Percentiles rank a stretch among this genome's conserved stretches.
Evolutionary conservation across 1,140 invertebrate genomes (phyloP).

Genomic region (Myzus persicae): DNA sequence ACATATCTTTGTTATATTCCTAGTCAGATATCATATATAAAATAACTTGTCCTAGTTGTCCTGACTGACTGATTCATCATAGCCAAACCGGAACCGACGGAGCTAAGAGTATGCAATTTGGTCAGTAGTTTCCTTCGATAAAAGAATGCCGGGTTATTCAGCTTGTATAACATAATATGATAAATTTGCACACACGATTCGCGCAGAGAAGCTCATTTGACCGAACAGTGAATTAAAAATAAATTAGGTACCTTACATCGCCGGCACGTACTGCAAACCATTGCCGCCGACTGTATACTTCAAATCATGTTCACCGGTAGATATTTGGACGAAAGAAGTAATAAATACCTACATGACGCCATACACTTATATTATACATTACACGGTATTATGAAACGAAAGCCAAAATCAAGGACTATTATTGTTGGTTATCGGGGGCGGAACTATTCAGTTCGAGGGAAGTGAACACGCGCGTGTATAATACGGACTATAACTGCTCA

Average conservation of each 20-base stretch:
- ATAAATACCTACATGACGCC: neutral
- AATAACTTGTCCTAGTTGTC: no score
- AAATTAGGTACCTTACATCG: neutral
- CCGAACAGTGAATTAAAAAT: neutral
- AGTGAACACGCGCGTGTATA: neutral
- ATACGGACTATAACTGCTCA: neutral
- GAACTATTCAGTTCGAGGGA: neutral
- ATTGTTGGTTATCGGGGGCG: constrained; percentile 4
- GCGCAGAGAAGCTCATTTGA: neutral
- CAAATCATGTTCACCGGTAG: neutral
- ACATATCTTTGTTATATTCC: neutral
- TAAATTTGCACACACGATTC: neutral
- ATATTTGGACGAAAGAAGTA: neutral
- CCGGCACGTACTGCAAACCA: neutral
- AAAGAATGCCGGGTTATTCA: no score
- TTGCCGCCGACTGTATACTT: neutral
- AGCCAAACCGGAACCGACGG: no score
- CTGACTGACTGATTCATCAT: no score
- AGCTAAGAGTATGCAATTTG: no score
- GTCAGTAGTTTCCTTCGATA: no score
- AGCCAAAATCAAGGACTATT: neutral
- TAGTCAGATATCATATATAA: neutral
- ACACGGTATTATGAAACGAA: neutral
- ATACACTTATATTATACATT: neutral
- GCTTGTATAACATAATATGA: neutral